Evolutionary conservation across 1,140 invertebrate genomes (phyloP), one percentile per base, ranked within the genome.

Genomic region (Trialeurodes vaporariorum): DNA sequence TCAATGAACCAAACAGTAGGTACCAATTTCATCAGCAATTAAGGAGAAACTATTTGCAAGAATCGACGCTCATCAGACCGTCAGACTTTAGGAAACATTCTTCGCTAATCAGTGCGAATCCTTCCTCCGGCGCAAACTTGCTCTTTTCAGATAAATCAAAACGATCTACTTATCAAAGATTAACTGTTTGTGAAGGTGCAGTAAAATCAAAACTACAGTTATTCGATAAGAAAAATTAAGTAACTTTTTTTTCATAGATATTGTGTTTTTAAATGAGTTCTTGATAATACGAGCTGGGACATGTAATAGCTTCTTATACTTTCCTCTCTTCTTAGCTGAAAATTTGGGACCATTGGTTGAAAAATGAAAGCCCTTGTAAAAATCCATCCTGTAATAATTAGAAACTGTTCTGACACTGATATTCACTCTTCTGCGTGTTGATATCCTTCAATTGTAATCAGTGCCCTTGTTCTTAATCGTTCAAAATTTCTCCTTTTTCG

Each of bases 141-240:
- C 70, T 74, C 76, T 69, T 71, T 74, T 58, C 77, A 79, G 66
- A 79, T 80, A 69, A 65, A 26, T 63, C 70, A 25, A 73, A 75
- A 66, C 70, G 74, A 66, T 66, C 67, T n/a, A 63, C 66, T 61
- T 25, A 65, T 26, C 70, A 73, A 59, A 79, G 89, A 27, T 81
- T 91, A 59, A 84, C 86, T 70, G 81, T 90, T 17, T 93, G 90
- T 75, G 90, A 92, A 74, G 90, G 90, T 64, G 89, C 89, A 21
- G 90, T 93, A 27, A 82, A 84, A 71, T 92, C 89, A 60, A 93
- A 93, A 78, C 80, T 93, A 72, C 88, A 86, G 59, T 83, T 92
- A n/a, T 93, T 93, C 76, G 90, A 93, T 77, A 90, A 89, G 74
- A 89, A 89, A 78, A 49, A 49, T 17, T 49, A 17, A 49, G 34